Conservation (phyloP, 2,888 invertebrate genomes). For the Temnothorax unifasciatus region DNA sequence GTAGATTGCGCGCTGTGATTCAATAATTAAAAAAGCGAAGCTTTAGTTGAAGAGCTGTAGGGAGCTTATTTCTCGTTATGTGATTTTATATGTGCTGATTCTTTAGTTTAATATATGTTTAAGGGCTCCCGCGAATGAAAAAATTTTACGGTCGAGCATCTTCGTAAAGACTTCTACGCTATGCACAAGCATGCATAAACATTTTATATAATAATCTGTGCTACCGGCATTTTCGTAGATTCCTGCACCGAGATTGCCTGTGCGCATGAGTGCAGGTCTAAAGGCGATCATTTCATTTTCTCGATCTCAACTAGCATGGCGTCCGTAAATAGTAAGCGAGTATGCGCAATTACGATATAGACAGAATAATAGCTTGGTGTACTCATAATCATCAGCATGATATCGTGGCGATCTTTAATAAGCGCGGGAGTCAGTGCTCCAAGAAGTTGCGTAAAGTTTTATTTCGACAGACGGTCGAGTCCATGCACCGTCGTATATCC, state of each 20-base stretch:
- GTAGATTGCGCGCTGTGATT: conserved; percentile 4
- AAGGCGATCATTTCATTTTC: conserved; percentile 14
- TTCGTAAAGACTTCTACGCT: not conserved
- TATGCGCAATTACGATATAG: conserved; percentile 69
- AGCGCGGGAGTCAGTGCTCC: conserved; percentile 44
- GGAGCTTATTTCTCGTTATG: not conserved
- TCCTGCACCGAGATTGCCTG: not conserved
- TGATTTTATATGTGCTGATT: not conserved
- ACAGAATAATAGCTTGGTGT: conserved; percentile 67
- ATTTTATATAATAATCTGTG: conserved; percentile 22
- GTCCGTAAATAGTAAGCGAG: conserved; percentile 18
- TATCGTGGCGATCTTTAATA: conserved; percentile 69
- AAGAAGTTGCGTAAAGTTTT: conserved; percentile 67
- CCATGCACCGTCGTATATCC: conserved; percentile 45
- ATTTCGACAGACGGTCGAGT: conserved; percentile 73
- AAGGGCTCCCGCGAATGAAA: not conserved
- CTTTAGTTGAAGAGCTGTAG: not conserved
- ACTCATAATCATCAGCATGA: conserved; percentile 66
- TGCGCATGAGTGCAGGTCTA: not conserved
- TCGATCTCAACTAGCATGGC: not conserved
- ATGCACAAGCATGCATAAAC: not conserved
- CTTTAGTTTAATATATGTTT: not conserved
- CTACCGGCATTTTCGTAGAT: conserved; percentile 12
- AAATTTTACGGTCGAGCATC: not conserved
- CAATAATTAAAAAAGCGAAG: conserved; percentile 23